Base-by-base conservation (phyloP, 2,888 invertebrate species). In the Bembecia ichneumoniformis region DNA sequence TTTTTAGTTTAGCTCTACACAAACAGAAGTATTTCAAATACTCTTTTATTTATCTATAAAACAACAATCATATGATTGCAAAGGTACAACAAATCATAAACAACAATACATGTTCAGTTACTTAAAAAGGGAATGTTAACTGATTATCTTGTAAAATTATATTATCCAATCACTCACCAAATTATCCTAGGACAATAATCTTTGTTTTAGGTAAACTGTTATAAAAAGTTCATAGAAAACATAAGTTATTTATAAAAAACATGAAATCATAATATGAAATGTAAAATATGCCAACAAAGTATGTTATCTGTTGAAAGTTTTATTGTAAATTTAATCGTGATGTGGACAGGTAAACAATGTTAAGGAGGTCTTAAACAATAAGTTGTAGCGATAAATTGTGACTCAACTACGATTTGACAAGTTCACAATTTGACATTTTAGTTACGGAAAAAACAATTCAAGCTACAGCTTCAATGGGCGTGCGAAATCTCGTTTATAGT, bases 341-440 rank as follows among this genome's bases (percentile, higher is more conserved):
- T 13, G 20, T 34, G 13, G 16, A 17, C 20, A 55, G 56, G 66
- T 72, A 78, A 76, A 71, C 70, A 76, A 53, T 67, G 60, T 63
- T 63, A 64, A 58, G 64, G 28, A 57, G 57, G 56, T 56, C 47
- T 55, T 56, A 64, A 28, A 73, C 64, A 71, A 66, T 67, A 68
- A 68, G 61, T 69, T 66, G 57, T 52, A 59, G 62, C 60, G 66
- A 66, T 68, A 71, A 65, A 71, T 69, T 69, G 66, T 87, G 87
- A 87, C 82, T 87, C 87, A 87, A 87, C 83, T 82, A 66, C 70
- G 78, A 70, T 76, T 83, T 87, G 87, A 87, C 87, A 87, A 83
- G 77, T 79, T 77, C 79, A 82, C 66, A 68, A 67, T 83, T 86
- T 87, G 87, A 83, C 86, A 83, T 82, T 83, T 82, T 82, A 71